Evolutionary conservation across 2,888 invertebrate genomes (phyloP).

Genomic region (Bhutanitis thaidina): DNA sequence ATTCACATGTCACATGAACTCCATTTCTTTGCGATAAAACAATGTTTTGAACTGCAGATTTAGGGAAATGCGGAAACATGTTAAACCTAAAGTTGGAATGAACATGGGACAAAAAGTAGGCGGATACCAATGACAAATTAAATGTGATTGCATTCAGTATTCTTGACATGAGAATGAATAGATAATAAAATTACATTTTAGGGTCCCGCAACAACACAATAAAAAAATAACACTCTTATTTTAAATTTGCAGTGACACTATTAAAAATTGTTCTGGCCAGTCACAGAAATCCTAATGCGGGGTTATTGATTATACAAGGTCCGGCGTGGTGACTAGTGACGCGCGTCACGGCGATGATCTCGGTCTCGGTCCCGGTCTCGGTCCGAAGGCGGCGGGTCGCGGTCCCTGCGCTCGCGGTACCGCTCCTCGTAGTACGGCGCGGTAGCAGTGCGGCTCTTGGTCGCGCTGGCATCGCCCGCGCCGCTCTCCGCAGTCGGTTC

Average conservation of each 20-base stretch:
- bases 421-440: constrained; percentile 92
- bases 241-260: not conserved
- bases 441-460: constrained; percentile 77
- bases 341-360: constrained; percentile 60
- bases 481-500: constrained; percentile 74
- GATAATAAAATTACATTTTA: not conserved
- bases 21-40: no score
- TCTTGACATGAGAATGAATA: no score
- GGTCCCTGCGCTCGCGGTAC: constrained; percentile 84
- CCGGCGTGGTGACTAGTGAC: constrained; percentile 33
- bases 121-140: no score
- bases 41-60: no score
- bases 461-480: constrained; percentile 59
- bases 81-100: no score
- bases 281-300: not conserved
- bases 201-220: not conserved
- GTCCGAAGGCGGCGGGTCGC: constrained; percentile 77
- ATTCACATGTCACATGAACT: no score
- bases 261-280: not conserved
- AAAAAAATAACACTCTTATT: not conserved
- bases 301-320: not conserved
- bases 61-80: no score
- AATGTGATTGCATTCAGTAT: no score
- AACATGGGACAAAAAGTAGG: no score
- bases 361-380: constrained; percentile 80